Base-by-base conservation (phyloP, 2,888 invertebrate species). In the Drosophila antonietae region DNA sequence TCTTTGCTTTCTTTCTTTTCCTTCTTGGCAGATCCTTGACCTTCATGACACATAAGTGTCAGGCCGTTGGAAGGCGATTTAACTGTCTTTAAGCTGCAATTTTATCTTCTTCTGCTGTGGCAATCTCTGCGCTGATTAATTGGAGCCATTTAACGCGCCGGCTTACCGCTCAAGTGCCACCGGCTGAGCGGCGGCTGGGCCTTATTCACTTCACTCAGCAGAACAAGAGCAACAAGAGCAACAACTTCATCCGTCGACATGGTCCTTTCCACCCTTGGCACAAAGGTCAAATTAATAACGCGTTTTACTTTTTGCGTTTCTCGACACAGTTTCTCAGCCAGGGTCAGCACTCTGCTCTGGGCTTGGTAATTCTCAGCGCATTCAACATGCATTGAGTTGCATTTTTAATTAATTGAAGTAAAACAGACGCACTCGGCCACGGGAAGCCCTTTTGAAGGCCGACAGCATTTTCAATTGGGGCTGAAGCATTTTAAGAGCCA, bases 401-500 rank as follows among this genome's bases (percentile, higher is more conserved):
- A 82, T 75, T 82, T 80, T 86, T 83, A 83, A 81, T 81, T 83
- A 86, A 83, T 81, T 83, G 78, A 80, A 77, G 83, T 80, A 86
- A 74, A 65, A 63, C 70, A 67, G 70, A 67, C 64, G 68, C 69
- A 69, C 69, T 75, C 65, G 65, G 69, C 74, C 74, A 60, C 59
- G 46, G 41, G 69, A 62, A 76, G 61, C 57, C 66, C 55, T 56
- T 52, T 57, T 60, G 78, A 77, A 77, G 78, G 75, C 73, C 72
- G 52, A 41, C n/a, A 39, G 55, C 73, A 57, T 35, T 71, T 55
- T 59, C 56, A 55, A 77, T 44, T 47, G 69, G 58, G 75, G 69
- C 47, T 64, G 65, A 68, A 56, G 44, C 23, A 46, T 60, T 64
- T 75, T 61, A 64, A 55, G 57, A 64, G 63, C 63, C 59, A 73